Conservation (phyloP, 2,888 invertebrate genomes). For the Torymus auratus region DNA sequence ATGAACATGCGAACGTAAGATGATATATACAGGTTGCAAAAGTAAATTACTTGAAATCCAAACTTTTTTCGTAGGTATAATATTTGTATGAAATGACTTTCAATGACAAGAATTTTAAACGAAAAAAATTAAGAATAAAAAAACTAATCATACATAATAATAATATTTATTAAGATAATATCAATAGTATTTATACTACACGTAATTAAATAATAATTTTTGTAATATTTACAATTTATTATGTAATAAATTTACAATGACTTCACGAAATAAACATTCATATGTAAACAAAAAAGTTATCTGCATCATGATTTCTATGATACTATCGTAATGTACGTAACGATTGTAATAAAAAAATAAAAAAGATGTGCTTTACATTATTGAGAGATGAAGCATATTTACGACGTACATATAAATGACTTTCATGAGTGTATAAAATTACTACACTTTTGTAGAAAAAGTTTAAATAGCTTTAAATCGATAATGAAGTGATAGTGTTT, state of each 20-base stretch:
- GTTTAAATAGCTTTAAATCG: constrained; percentile 13
- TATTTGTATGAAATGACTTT: too few relatives aligned
- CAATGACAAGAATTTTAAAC: too few relatives aligned
- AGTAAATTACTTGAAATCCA: too few relatives aligned
- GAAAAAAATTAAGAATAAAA: too few relatives aligned
- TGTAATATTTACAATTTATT: constrained; percentile 48
- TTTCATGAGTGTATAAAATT: constrained; percentile 38
- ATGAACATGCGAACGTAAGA: too few relatives aligned
- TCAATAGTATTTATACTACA: constrained; percentile 40
- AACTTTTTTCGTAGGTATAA: too few relatives aligned
- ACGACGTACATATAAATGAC: constrained; percentile 29
- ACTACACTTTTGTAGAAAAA: constrained; percentile 46
- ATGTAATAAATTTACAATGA: constrained; percentile 40
- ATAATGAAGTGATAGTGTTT: not conserved
- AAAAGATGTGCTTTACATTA: constrained; percentile 40
- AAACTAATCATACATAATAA: constrained; percentile 28
- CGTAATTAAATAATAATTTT: constrained; percentile 46
- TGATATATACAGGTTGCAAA: too few relatives aligned
- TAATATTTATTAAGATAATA: constrained; percentile 50
- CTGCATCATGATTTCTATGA: constrained; percentile 29
- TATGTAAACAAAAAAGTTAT: constrained; percentile 15
- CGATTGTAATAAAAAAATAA: constrained; percentile 47
- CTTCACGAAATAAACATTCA: constrained; percentile 37
- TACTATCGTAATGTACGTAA: constrained; percentile 26
- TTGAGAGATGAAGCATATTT: constrained; percentile 30